phyloP scores from a whole-genome alignment of 2,888 invertebrate species.

The Agrotis segetum region DNA sequence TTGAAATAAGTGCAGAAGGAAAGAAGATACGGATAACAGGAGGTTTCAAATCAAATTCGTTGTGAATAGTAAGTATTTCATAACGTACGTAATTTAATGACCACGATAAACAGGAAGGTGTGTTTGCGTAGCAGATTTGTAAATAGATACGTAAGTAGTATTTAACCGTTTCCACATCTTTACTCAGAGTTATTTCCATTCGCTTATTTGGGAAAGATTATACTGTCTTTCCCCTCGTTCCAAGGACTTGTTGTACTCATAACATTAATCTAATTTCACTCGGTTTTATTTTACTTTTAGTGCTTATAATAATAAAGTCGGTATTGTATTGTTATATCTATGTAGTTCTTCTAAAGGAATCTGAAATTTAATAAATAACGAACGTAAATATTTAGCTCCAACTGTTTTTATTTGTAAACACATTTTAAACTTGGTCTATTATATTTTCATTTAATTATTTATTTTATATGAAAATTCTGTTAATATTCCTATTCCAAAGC shows the following conservation, averaged over 20 bases:
- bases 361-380: constrained; percentile 32
- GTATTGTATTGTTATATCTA: constrained; percentile 24
- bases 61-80: constrained; percentile 20
- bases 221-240: constrained; percentile 16
- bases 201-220: constrained; percentile 11
- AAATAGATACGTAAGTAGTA: constrained; percentile 1
- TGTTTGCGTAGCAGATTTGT: constrained; percentile 22
- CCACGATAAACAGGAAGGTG: background rate
- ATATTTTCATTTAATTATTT: constrained; percentile 22
- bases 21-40: background rate
- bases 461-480: constrained; percentile 17
- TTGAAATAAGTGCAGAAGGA: background rate
- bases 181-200: constrained; percentile 3
- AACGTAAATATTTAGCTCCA: constrained; percentile 24
- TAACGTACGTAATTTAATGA: constrained; percentile 1
- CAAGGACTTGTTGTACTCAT: constrained; percentile 18
- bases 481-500: constrained; percentile 4
- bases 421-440: constrained; percentile 31
- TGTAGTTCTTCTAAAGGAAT: constrained; percentile 30
- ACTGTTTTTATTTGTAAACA: constrained; percentile 34
- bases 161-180: background rate
- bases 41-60: constrained; percentile 29
- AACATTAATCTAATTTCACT: constrained; percentile 41
- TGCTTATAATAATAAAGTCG: constrained; percentile 45
- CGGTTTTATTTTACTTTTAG: constrained; percentile 21